Conservation (phyloP, 1,140 invertebrate genomes). For the Papilio dardanus region DNA sequence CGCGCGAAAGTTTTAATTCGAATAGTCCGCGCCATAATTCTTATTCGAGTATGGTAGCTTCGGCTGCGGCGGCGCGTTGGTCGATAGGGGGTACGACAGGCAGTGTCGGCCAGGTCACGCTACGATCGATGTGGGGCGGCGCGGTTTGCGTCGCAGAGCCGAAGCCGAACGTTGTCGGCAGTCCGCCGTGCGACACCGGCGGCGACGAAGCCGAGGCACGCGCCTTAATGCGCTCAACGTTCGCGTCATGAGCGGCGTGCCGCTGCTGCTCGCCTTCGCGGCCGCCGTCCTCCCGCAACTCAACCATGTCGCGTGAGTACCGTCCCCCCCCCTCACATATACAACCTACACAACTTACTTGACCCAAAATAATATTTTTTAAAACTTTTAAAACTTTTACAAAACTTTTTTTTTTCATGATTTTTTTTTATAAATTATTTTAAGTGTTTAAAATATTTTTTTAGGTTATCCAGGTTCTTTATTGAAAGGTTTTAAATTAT, state of each 20-base stretch:
- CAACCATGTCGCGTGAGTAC: slow-evolving; percentile 74
- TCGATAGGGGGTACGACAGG: slow-evolving; percentile 64
- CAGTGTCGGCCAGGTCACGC: slow-evolving; percentile 67
- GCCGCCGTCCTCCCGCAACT: slow-evolving; percentile 67
- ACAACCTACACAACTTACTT: neutral
- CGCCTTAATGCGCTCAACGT: slow-evolving; percentile 55
- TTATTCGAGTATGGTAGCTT: slow-evolving; percentile 61
- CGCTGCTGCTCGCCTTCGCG: slow-evolving; percentile 65
- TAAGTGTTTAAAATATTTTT: neutral
- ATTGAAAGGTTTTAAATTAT: neutral
- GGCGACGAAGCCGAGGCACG: slow-evolving; percentile 48
- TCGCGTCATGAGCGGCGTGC: slow-evolving; percentile 69
- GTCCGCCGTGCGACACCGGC: slow-evolving; percentile 61
- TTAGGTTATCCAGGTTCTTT: neutral
- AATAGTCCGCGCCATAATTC: slow-evolving; percentile 59
- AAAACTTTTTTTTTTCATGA: slow-evolving; percentile 9
- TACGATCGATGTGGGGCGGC: slow-evolving; percentile 55
- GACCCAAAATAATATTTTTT: neutral
- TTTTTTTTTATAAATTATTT: slow-evolving; percentile 13
- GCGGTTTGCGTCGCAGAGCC: slow-evolving; percentile 43
- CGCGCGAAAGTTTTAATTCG: slow-evolving; percentile 63
- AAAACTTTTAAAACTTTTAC: neutral
- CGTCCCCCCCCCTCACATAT: neutral
- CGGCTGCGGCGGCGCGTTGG: slow-evolving; percentile 63
- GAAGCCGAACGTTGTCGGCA: slow-evolving; percentile 44